Evolutionary conservation across 2,113 vertebrate species (phyloP), one percentile per base, ranked within the genome.

Genomic region (Dipodomys stephensi): DNA sequence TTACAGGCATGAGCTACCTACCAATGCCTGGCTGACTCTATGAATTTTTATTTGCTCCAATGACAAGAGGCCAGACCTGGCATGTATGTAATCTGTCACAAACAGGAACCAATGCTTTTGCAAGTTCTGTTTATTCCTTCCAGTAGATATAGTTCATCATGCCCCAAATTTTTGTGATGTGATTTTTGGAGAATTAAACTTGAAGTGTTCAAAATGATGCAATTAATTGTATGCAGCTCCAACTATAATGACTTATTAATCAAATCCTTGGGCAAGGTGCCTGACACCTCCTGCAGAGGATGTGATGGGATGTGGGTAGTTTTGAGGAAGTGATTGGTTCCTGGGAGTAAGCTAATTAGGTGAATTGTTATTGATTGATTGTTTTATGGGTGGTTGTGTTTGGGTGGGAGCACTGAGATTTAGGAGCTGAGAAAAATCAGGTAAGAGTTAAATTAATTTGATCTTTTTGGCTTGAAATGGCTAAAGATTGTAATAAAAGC

Each of bases 171-270:
- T 39, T 71, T 85, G 71, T 82, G 93, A 97, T 95, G 60, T 95
- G 95, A 95, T 85, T 96, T 92, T 86, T 85, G 49, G 81, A 72
- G 65, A 92, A 96, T 93, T 92, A 93, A 96, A 95, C 74, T 95
- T 86, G 79, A 96, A 92, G 93, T 88, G 83, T 95, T 95, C 80
- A 95, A 91, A 93, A 93, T 92, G 32, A 88, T 72, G 71, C 87
- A 92, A 86, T 95, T 95, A 92, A 92, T 72, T 92, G 91, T 65
- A 92, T 90, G 93, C 89, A 92, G 79, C 79, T 92, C 95, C 91
- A 71, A 74, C 94, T 83, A 86, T 49, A 88, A 80, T 10, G 69
- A 85, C 72, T 82, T 91, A 94, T 95, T 87, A 91, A 96, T 96
- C 97, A 96, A 86, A 16, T 92, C 69, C 18, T 71, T 90, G 90